Evolutionary conservation across 1,140 invertebrate genomes (phyloP).

Genomic region (Nephotettix cincticeps): DNA sequence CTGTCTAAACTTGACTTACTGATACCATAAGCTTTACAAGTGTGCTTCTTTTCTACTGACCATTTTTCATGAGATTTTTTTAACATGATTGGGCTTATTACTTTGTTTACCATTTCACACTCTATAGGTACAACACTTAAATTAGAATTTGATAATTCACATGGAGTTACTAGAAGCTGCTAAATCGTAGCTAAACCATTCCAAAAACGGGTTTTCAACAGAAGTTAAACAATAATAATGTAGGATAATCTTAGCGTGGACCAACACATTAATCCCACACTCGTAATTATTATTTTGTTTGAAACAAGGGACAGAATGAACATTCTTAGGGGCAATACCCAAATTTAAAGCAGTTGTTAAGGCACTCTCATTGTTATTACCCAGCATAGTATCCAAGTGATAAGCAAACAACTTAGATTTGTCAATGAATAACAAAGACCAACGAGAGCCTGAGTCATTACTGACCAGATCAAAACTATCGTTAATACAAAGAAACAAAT

Average conservation of each 20-base stretch:
- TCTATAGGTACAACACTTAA: no score
- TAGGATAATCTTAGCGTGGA: background rate
- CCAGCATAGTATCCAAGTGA: background rate
- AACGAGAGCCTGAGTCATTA: background rate
- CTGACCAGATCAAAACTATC: background rate
- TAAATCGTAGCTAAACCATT: no score
- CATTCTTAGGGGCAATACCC: background rate
- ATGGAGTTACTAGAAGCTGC: no score
- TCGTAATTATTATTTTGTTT: background rate
- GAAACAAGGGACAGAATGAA: background rate
- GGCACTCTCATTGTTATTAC: background rate
- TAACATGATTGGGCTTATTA: no score
- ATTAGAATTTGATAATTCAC: no score
- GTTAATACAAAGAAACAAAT: background rate
- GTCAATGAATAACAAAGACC: background rate
- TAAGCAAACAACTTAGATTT: background rate
- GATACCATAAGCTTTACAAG: no score
- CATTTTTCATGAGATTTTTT: no score
- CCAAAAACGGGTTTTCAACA: no score
- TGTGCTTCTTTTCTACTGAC: no score
- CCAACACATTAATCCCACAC: background rate
- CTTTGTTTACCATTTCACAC: no score
- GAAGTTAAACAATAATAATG: no score
- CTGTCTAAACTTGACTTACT: no score
- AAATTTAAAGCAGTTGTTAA: background rate